Conservation (phyloP, 2,113 vertebrate species). For the Mormyrus lacerda region DNA sequence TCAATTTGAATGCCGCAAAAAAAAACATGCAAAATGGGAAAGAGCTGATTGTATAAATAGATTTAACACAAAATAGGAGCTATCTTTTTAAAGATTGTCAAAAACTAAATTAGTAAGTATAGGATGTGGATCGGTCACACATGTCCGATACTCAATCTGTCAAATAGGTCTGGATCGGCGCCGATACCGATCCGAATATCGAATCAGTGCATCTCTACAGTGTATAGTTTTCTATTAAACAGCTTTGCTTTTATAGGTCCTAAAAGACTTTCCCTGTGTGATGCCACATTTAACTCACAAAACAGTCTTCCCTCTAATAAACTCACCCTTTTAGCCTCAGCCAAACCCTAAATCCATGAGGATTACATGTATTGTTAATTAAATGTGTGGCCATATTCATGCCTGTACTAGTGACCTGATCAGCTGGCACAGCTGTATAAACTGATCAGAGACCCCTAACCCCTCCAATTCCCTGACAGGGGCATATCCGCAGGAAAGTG, state of each 20-base stretch:
- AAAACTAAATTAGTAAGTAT: no score
- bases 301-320: not conserved
- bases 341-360: conserved; percentile 10
- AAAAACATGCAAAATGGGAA: no score
- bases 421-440: conserved; percentile 26
- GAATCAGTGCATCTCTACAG: not conserved
- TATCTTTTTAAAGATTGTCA: no score
- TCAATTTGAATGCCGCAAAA: no score
- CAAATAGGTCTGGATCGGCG: no score
- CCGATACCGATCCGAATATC: no score
- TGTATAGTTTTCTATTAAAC: not conserved
- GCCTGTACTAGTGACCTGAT: conserved; percentile 18
- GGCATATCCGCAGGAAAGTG: not conserved
- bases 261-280: not conserved
- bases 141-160: no score
- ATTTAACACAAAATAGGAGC: no score
- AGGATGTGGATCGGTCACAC: no score
- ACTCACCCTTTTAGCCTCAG: not conserved
- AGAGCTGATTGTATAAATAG: no score
- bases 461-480: not conserved
- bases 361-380: conserved; percentile 23
- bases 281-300: not conserved
- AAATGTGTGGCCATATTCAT: not conserved
- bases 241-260: not conserved
- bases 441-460: not conserved